Base-by-base conservation (phyloP, 35 echinoderm and acorn worm species). In the Chiridota heheva region DNA sequence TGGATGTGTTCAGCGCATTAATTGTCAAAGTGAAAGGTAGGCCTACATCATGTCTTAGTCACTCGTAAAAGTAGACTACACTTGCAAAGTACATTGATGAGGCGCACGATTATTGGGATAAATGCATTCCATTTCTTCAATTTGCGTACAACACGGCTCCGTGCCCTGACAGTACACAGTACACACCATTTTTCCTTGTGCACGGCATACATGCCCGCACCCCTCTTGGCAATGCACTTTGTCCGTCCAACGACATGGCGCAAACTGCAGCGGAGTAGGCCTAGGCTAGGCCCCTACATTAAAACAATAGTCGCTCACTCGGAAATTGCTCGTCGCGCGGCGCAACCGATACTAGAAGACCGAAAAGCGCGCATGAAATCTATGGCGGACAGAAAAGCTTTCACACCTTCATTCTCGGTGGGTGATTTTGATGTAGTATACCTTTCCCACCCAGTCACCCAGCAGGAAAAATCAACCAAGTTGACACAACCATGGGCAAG, bases 361-460 rank as follows among this genome's bases (percentile, higher is more conserved):
- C 72, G 44, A 8, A 76, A 76, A 30, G 3, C 45, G 24, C 18
- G 16, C 28, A 70, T 69, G 64, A 18, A 42, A 64, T 5, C 2
- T 37, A 18, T 17, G 4, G 35, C 28, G 6, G 36, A 31, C 7
- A 70, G 10, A 15, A 60, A 84, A 43, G 81, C 39, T 57, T 36
- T 4, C 26, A 73, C 71, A 3, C 29, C 39, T 58, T 26, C 22
- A 18, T 80, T 87, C 53, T 15, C 46, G 16, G 85, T 87, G 7
- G 85, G 74, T 26, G 85, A n/a, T n/a, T n/a, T n/a, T n/a, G n/a
- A 87, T 20, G 80, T 49, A 7, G 85, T 87, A 36, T 80, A 87
- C 43, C 41, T 80, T 12, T 48, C 69, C 32, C 34, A 40, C 39
- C 74, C 60, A 18, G 75, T 87, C 18, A 10, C 71, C 12, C 2